Conservation (phyloP, 2,797 vertebrate genomes). For the Lepus oiostolus region DNA sequence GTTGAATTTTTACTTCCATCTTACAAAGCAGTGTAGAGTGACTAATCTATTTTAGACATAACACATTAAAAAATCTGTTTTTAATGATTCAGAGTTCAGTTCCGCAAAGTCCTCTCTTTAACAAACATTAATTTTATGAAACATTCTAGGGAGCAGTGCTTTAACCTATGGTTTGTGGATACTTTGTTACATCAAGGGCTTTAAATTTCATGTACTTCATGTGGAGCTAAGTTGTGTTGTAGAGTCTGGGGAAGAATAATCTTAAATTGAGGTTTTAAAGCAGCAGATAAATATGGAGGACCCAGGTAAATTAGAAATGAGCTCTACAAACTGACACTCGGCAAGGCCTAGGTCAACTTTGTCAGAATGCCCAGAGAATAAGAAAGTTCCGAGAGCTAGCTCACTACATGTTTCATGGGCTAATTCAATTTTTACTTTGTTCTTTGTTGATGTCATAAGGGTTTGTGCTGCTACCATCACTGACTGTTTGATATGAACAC, state of each 20-base stretch:
- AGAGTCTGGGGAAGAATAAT: neutral
- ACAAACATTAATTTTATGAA: conserved; percentile 46
- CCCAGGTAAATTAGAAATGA: neutral
- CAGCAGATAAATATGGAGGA: conserved; percentile 2
- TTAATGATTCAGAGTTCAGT: conserved; percentile 9
- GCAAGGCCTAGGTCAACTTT: neutral
- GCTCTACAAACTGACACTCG: neutral
- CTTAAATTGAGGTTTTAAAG: conserved; percentile 36
- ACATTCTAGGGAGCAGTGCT: conserved; percentile 14
- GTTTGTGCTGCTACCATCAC: neutral
- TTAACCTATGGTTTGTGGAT: neutral
- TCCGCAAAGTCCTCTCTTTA: conserved; percentile 14
- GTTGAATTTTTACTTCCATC: conserved; percentile 39
- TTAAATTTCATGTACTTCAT: conserved; percentile 74
- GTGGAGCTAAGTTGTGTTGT: conserved; percentile 51
- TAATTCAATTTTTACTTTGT: neutral
- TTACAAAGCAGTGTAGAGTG: neutral
- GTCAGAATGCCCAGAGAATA: neutral
- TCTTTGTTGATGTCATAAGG: neutral
- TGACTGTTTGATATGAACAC: neutral
- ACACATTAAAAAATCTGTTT: conserved; percentile 31
- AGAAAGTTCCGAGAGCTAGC: neutral
- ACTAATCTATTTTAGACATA: conserved; percentile 35
- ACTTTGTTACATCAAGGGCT: conserved; percentile 17
- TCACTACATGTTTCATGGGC: neutral